Percentiles rank a stretch among this genome's conserved stretches.
phyloP scores from a whole-genome alignment of 2,113 vertebrate species.

The Pelecanus crispus region DNA sequence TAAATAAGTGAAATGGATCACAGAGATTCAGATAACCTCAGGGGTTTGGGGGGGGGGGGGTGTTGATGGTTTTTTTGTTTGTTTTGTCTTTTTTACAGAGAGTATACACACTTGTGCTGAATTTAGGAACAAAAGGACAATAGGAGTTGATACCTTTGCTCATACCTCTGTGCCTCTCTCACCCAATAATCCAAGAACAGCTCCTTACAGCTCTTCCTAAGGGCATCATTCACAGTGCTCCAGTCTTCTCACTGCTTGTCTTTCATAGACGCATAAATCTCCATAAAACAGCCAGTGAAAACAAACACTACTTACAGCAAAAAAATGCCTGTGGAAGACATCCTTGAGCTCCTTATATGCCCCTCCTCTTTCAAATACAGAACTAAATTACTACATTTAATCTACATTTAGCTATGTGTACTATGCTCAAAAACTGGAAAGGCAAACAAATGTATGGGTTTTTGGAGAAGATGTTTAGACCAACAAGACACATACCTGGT shows the following conservation, averaged over 20 bases:
- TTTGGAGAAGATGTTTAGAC: neutral
- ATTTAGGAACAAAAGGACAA: neutral
- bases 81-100: neutral
- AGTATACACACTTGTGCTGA: neutral
- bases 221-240: neutral
- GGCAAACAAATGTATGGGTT: neutral
- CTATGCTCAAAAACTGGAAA: neutral
- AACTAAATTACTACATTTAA: neutral
- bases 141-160: neutral
- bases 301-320: neutral
- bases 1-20: neutral
- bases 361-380: neutral
- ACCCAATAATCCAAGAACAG: neutral
- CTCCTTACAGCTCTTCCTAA: neutral
- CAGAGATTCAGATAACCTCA: neutral
- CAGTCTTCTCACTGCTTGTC: neutral
- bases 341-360: neutral
- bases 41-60: too few relatives aligned
- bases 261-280: neutral
- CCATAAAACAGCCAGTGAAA: neutral
- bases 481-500: neutral
- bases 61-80: too few relatives aligned
- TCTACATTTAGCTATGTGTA: neutral
- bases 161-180: neutral
- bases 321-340: neutral